Evolutionary conservation across 1,140 invertebrate genomes (phyloP), one percentile per base, ranked within the genome.

Genomic region (Ganaspis sp.): DNA sequence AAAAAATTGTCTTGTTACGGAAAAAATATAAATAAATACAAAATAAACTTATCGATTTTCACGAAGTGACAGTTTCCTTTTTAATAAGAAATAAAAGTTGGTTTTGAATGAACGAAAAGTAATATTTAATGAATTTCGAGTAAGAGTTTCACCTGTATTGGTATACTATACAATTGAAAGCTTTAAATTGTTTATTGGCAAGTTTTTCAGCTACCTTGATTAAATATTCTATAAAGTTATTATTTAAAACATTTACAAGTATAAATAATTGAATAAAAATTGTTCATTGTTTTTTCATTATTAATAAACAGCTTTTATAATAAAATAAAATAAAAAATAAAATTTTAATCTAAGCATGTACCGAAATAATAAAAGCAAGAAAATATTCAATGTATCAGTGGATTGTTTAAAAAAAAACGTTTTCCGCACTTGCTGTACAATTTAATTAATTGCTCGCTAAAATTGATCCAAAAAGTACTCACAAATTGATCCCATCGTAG

Each of bases 401-500:
- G 5, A 4, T 49, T 49, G n/a, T 49, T 49, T 6, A 17, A 49
- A 17, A 49, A 49, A n/a, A 49, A 4, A 49, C n/a, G 6, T 17
- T 49, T 17, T 5, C 1, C 45, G 1, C n/a, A 49, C n/a, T 49
- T 49, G n/a, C 45, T 1, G 8, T 49, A n/a, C 12, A 17, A 49
- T 49, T 49, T 49, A 49, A 49, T 49, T 49, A 49, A 49, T 49
- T 17, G 45, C 17, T 45, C 2, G 38, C 26, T 72, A 19, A 49
- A 45, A 9, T 34, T 45, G 17, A 74, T 76, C 6, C 23, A 64
- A 64, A 58, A 45, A 76, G 37, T 76, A 94, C 93, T 94, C 92
- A 96, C 96, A 94, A 93, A 91, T 96, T 95, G 79, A 97, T 97
- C 79, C 96, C 96, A 87, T 97, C 96, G 88, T 96, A 97, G n/a